A percentile compares a stretch with the other conserved stretches of the same genome.
These are phyloP conservation scores for Fistularia commersonii DNA, from an alignment of 2,797 vertebrate species.

Conservation along the genomic window DNA sequence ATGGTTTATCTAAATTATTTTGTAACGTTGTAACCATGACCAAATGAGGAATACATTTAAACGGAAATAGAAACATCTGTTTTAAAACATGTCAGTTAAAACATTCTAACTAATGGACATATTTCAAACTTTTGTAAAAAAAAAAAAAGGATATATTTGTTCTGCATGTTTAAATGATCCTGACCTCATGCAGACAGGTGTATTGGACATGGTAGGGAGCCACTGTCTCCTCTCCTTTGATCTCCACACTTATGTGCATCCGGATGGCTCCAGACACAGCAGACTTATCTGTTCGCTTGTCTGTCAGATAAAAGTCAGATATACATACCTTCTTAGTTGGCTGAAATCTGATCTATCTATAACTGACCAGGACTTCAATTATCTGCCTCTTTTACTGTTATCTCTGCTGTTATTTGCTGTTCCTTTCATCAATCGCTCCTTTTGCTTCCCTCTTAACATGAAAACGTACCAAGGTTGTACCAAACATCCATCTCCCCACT, in stretches of 20 bases:
- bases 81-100: no score
- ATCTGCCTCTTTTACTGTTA: slow-evolving; percentile 22
- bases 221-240: slow-evolving; percentile 97
- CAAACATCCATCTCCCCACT: slow-evolving; percentile 99
- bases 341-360: slow-evolving; percentile 24
- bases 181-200: slow-evolving; percentile 94
- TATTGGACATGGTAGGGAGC: slow-evolving; percentile 97
- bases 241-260: slow-evolving; percentile 97
- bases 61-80: no score
- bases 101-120: no score
- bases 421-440: slow-evolving; percentile 16
- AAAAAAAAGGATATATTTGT: no score
- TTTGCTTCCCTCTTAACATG: slow-evolving; percentile 9
- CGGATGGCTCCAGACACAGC: slow-evolving; percentile 95
- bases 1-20: no score
- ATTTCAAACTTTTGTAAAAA: no score
- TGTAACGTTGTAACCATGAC: no score
- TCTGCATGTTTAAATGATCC: slow-evolving; percentile 19
- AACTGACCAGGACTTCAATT: slow-evolving; percentile 21
- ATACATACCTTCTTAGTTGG: slow-evolving; percentile 18
- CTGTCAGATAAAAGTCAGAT: slow-evolving; percentile 63
- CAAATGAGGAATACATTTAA: no score
- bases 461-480: slow-evolving; percentile 91
- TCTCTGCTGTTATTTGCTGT: slow-evolving; percentile 10
- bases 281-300: slow-evolving; percentile 96